Conservation (phyloP, 2,113 vertebrate species). For the Camelus dromedarius region DNA sequence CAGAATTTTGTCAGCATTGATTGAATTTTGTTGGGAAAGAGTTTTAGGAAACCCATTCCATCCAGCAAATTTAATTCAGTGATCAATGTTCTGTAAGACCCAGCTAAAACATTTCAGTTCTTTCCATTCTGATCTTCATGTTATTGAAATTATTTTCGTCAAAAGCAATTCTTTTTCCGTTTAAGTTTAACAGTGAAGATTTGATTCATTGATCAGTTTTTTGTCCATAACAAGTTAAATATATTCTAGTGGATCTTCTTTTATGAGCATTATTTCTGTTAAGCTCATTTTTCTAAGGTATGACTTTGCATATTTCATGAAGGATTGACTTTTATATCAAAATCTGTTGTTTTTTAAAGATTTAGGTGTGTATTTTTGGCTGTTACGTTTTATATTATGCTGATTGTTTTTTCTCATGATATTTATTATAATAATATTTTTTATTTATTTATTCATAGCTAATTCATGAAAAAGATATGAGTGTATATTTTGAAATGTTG, state of each 20-base stretch:
- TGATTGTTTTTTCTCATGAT: conserved; percentile 37
- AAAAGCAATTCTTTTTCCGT: background rate
- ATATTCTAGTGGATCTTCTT: conserved; percentile 12
- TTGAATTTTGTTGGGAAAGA: conserved; percentile 29
- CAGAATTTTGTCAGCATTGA: conserved; percentile 14
- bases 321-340: background rate
- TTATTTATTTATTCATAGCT: background rate
- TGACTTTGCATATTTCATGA: conserved; percentile 40
- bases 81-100: background rate
- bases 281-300: background rate
- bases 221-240: background rate
- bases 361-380: background rate
- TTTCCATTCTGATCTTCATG: background rate
- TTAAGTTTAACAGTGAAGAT: conserved; percentile 33
- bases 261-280: background rate
- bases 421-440: background rate
- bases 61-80: background rate
- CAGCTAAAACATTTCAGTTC: background rate
- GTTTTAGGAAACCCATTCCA: background rate
- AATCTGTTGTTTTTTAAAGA: background rate
- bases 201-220: conserved; percentile 42
- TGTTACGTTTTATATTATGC: background rate
- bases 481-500: conserved; percentile 13
- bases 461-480: background rate
- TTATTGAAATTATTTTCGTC: conserved; percentile 44